These are phyloP conservation scores for Herminia tarsipennalis DNA, from an alignment of 2,888 invertebrate species.

Conservation along the genomic window DNA sequence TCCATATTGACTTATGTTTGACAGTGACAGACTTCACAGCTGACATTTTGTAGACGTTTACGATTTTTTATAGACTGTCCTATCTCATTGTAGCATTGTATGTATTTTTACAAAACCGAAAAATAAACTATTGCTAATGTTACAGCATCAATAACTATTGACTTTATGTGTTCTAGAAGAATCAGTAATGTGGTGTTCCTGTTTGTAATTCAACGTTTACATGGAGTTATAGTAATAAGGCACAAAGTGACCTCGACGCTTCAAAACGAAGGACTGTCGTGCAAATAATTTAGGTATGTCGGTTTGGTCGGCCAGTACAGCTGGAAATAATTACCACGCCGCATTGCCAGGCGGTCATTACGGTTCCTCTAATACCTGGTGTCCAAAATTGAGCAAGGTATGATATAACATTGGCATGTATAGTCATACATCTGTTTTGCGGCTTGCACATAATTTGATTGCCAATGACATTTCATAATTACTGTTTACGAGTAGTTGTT, in stretches of 20 bases:
- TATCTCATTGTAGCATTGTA: slow-evolving; percentile 8
- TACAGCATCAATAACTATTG: not conserved
- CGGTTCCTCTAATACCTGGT: slow-evolving; percentile 77
- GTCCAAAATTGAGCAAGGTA: slow-evolving; percentile 81
- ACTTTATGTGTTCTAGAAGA: slow-evolving; percentile 4
- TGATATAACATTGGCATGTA: slow-evolving; percentile 49
- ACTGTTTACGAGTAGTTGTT: slow-evolving; percentile 35
- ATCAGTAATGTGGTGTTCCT: slow-evolving; percentile 20
- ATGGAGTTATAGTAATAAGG: slow-evolving; percentile 19
- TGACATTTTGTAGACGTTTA: slow-evolving; percentile 25
- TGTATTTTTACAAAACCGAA: slow-evolving; percentile 12
- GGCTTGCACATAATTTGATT: slow-evolving; percentile 31
- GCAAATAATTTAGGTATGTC: slow-evolving; percentile 86
- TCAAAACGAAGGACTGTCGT: slow-evolving; percentile 74
- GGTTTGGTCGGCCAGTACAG: slow-evolving; percentile 89
- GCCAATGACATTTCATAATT: slow-evolving; percentile 31
- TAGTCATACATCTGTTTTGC: slow-evolving; percentile 38
- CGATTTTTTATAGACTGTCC: too few relatives aligned
- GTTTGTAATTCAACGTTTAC: slow-evolving; percentile 11
- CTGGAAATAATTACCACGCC: slow-evolving; percentile 82
- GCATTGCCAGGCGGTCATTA: slow-evolving; percentile 74
- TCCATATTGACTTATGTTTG: not conserved
- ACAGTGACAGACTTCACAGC: not conserved
- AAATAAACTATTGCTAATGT: slow-evolving; percentile 8
- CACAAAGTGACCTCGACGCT: slow-evolving; percentile 70